Percentiles rank a stretch among this genome's conserved stretches.
These are phyloP conservation scores for Parelbella ahira DNA, from an alignment of 2,888 invertebrate species.

Conservation along the genomic window DNA sequence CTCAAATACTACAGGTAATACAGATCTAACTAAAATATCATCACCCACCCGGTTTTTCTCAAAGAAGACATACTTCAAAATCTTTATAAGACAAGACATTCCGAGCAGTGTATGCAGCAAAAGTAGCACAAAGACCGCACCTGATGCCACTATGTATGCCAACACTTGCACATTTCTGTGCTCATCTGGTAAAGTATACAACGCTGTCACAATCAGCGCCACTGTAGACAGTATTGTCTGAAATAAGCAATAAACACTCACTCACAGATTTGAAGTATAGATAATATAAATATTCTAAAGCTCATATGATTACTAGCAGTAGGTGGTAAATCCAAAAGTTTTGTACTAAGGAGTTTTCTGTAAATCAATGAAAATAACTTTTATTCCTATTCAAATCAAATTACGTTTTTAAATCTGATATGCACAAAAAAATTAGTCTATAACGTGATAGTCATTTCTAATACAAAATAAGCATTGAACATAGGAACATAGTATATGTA, in stretches of 20 bases:
- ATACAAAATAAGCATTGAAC: no score
- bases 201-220: constrained; percentile 58
- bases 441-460: no score
- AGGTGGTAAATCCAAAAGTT: no score
- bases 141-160: constrained; percentile 34
- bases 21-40: no score
- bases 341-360: no score
- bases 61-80: constrained; percentile 43
- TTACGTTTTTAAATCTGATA: no score
- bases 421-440: no score
- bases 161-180: constrained; percentile 37
- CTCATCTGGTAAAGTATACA: constrained; percentile 41
- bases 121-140: constrained; percentile 39
- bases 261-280: neutral
- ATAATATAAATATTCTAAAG: neutral
- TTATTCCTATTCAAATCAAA: no score
- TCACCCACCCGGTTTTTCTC: constrained; percentile 46
- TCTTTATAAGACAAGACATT: constrained; percentile 32
- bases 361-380: no score
- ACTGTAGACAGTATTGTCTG: constrained; percentile 63
- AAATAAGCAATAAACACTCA: constrained; percentile 33
- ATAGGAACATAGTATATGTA: no score
- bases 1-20: no score
- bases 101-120: constrained; percentile 44
- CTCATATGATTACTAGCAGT: no score